These are phyloP conservation scores for Oxyruncus cristatus DNA, from an alignment of 2,113 vertebrate genomes.

Conservation along the genomic window DNA sequence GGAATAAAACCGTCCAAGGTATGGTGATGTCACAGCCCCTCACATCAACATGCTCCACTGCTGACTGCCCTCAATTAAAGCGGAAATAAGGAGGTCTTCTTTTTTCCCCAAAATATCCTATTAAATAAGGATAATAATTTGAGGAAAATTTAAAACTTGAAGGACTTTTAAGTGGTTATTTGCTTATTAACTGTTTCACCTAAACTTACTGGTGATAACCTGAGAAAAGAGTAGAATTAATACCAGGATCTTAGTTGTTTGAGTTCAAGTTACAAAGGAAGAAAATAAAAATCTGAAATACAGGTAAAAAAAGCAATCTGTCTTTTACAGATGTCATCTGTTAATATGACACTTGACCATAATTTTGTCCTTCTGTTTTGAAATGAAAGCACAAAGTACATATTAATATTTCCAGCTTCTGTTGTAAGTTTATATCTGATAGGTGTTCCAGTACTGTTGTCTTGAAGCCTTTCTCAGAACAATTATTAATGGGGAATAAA, in stretches of 20 bases:
- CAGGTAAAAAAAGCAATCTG: not conserved
- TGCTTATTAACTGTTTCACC: not conserved
- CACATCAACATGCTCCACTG: not conserved
- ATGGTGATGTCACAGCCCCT: not conserved
- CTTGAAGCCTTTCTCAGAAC: not conserved
- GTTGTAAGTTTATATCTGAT: not conserved
- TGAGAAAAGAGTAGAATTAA: not conserved
- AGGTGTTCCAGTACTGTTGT: not conserved
- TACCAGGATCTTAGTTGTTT: not conserved
- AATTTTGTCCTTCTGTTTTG: not conserved
- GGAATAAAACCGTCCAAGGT: not conserved
- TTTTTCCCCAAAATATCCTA: not conserved
- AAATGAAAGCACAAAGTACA: not conserved
- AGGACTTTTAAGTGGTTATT: not conserved
- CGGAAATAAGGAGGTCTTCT: not conserved
- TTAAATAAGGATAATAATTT: not conserved
- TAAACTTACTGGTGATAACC: not conserved
- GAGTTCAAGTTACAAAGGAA: not conserved
- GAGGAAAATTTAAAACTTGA: not conserved
- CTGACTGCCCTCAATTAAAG: not conserved
- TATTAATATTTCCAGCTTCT: not conserved
- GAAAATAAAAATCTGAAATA: not conserved
- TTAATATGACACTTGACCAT: fast-evolving
- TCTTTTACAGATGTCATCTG: not conserved
- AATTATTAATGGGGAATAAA: not conserved